phyloP scores from a whole-genome alignment of 2,113 vertebrate species.

The Rhynchomys soricoides region DNA sequence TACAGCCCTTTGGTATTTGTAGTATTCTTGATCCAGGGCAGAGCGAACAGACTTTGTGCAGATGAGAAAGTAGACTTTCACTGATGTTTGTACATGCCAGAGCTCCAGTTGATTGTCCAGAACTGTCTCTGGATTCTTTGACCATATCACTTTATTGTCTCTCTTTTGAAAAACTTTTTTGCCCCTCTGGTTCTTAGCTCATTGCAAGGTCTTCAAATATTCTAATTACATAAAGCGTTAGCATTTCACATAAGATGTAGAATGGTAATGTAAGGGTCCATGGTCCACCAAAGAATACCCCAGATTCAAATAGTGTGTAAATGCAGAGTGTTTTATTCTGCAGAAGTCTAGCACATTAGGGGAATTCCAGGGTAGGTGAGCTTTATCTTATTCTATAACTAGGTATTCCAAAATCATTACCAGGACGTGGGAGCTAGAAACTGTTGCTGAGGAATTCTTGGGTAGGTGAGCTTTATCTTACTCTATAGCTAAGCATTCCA shows the following conservation, averaged over 20 bases:
- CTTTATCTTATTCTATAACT: too few relatives aligned
- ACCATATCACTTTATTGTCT: not conserved
- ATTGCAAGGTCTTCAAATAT: not conserved
- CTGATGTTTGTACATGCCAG: not conserved
- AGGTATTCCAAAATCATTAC: too few relatives aligned
- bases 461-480: too few relatives aligned
- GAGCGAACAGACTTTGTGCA: not conserved
- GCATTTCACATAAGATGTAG: not conserved
- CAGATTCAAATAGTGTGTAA: too few relatives aligned
- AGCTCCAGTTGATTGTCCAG: too few relatives aligned
- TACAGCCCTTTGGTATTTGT: not conserved
- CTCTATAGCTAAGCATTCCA: too few relatives aligned
- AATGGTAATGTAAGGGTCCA: not conserved
- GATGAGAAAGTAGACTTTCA: not conserved
- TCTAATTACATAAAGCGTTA: not conserved
- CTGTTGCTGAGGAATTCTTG: too few relatives aligned
- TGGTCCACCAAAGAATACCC: too few relatives aligned
- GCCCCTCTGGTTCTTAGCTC: not conserved
- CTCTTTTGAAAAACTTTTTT: not conserved
- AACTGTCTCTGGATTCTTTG: not conserved
- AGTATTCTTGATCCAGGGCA: not conserved
- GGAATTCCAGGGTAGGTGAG: too few relatives aligned
- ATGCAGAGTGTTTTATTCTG: too few relatives aligned
- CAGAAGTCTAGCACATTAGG: too few relatives aligned
- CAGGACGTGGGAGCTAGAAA: too few relatives aligned